Base-by-base conservation (phyloP, 2,113 vertebrate genomes). In the Mesoclemmys tuberculata region DNA sequence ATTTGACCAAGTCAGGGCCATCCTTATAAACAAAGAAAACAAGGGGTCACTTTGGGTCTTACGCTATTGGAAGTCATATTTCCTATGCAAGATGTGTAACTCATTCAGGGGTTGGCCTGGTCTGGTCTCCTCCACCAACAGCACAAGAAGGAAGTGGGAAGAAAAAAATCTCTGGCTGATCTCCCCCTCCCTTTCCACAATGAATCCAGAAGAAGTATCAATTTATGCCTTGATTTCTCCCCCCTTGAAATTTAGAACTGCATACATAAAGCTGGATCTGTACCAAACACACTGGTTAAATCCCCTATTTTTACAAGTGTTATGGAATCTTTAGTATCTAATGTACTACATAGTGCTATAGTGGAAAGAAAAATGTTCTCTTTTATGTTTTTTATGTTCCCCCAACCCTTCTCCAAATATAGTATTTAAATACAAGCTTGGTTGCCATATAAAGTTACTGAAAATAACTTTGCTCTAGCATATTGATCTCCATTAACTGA, bases 61-160 rank as follows among this genome's bases (percentile, higher is more conserved):
- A 87, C 27, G 56, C 10, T 31, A 27, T 54, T 64, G 9, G 22
- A 64, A 87, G 14, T 44, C 64, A 11, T 44, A 38, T 18, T 18
- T 91, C 56, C 31, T 6, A 35, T n/a, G 54, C 27, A 79, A 52
- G 64, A 29, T 4, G 35, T 85, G 41, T 3, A 2, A 10, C 41
- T 75, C 75, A 24, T 71, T 75, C 82, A 35, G 71, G 48, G 41
- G 31, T 8, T 80, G 89, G 7, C 84, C 16, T 8, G 22, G 18
- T n/a, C n/a, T n/a, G n/a, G n/a, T 35, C 31, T 86, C 41, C 55
- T 90, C 44, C 84, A 86, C 44, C 31, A n/a, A 38, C 46, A 84
- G 51, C 6, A 1, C 6, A 1, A 2, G 64, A 86, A 90, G 29
- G 68, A 54, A 55, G 55, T 0, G 0, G 49, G 41, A 68, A 44